Conservation (phyloP, 2,797 vertebrate genomes). For the Okamejei kenojei region DNA sequence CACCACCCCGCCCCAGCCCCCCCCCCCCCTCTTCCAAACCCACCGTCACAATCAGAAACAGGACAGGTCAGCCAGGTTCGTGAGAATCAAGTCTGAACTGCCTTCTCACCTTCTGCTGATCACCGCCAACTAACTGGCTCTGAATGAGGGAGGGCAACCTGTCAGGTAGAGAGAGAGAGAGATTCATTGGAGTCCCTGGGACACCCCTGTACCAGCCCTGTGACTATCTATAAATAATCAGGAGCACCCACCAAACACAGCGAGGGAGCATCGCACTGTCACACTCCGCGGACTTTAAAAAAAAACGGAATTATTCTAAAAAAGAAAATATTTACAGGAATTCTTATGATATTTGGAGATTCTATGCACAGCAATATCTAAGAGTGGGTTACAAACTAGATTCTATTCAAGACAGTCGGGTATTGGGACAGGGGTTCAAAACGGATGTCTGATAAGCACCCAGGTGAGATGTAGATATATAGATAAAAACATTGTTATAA, state of each 20-base stretch:
- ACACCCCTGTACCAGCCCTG: background rate
- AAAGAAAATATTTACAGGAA: background rate
- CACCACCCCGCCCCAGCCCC: background rate
- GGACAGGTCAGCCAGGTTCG: conserved; percentile 55
- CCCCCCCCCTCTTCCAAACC: conserved; percentile 26
- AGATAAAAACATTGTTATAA: too few relatives aligned
- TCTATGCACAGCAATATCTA: background rate
- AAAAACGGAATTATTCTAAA: background rate
- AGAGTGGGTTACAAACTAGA: too few relatives aligned
- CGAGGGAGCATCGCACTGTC: background rate
- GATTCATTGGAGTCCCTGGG: background rate
- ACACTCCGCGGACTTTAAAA: too few relatives aligned
- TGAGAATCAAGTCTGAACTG: conserved; percentile 58
- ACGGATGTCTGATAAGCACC: too few relatives aligned
- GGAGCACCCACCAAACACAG: background rate
- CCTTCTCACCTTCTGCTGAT: conserved; percentile 67
- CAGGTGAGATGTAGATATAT: too few relatives aligned
- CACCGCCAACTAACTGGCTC: background rate
- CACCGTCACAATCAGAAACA: conserved; percentile 54
- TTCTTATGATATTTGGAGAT: background rate
- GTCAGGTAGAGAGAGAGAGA: background rate
- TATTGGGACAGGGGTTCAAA: too few relatives aligned
- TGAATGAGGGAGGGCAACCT: background rate
- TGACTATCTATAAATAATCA: background rate
- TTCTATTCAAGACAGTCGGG: too few relatives aligned